phyloP scores from a whole-genome alignment of 2,888 invertebrate species.

The Drosophila quasianomalipes region DNA sequence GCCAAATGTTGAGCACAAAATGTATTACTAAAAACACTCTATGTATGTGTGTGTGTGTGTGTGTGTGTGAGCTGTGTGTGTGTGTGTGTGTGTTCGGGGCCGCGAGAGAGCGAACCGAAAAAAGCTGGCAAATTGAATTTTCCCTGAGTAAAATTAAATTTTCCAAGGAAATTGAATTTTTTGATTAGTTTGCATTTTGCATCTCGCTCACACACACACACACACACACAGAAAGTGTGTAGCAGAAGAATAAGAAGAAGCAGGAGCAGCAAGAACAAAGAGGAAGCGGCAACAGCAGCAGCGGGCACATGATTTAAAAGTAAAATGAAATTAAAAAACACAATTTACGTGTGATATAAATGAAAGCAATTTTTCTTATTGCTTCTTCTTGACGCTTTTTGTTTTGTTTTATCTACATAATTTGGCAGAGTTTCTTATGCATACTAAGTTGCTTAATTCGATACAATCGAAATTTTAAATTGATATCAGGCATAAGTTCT shows the following conservation, averaged over 20 bases:
- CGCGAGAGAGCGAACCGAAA: constrained; percentile 53
- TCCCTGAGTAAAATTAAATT: constrained; percentile 81
- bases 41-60: constrained; percentile 17
- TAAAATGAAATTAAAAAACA: constrained; percentile 77
- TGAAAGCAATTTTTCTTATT: constrained; percentile 46
- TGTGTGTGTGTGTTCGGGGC: constrained; percentile 31
- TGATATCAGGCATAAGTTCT: constrained; percentile 40
- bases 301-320: constrained; percentile 74
- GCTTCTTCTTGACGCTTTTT: not conserved
- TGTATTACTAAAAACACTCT: constrained; percentile 52
- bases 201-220: constrained; percentile 69
- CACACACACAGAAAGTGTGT: constrained; percentile 18
- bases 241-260: constrained; percentile 17
- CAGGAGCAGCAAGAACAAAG: constrained; percentile 41
- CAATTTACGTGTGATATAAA: constrained; percentile 53
- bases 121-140: constrained; percentile 78
- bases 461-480: constrained; percentile 52
- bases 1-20: constrained; percentile 46
- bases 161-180: constrained; percentile 83
- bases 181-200: constrained; percentile 84
- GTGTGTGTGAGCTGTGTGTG: constrained; percentile 1
- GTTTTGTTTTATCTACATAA: constrained; percentile 31
- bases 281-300: constrained; percentile 34
- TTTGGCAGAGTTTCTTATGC: constrained; percentile 27
- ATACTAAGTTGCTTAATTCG: constrained; percentile 44